A percentile compares a stretch with the other conserved stretches of the same genome.
Conservation (phyloP, 2,797 vertebrate species). For the Acanthiza pusilla region DNA sequence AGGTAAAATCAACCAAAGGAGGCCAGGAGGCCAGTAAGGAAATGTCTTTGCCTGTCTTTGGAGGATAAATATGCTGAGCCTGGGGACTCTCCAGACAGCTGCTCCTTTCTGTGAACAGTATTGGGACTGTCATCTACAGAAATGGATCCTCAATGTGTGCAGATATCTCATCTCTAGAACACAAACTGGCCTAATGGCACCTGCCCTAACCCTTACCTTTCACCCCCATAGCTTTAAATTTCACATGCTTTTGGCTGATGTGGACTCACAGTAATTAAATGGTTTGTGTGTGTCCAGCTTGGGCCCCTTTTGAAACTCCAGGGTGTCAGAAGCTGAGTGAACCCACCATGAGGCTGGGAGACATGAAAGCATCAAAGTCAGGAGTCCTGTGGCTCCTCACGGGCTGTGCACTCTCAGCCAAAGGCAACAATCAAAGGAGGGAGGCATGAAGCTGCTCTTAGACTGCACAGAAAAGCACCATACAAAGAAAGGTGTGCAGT, state of each 20-base stretch:
- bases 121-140: neutral
- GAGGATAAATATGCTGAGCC: neutral
- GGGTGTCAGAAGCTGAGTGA: neutral
- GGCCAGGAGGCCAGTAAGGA: neutral
- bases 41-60: neutral
- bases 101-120: neutral
- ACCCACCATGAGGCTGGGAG: neutral
- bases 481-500: neutral
- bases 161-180: neutral
- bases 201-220: rapidly evolving
- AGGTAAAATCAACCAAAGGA: slow-evolving; percentile 24
- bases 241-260: neutral
- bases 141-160: neutral
- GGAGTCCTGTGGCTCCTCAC: neutral
- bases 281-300: neutral
- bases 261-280: neutral
- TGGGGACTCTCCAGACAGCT: slow-evolving; percentile 43
- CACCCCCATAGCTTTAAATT: neutral
- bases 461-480: neutral
- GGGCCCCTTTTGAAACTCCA: neutral
- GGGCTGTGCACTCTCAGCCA: neutral
- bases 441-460: neutral
- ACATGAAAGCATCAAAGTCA: neutral
- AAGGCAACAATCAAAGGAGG: neutral
- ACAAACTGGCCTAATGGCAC: neutral